Conservation (phyloP, 1,140 invertebrate species). For the Drosophila chauvacae region DNA sequence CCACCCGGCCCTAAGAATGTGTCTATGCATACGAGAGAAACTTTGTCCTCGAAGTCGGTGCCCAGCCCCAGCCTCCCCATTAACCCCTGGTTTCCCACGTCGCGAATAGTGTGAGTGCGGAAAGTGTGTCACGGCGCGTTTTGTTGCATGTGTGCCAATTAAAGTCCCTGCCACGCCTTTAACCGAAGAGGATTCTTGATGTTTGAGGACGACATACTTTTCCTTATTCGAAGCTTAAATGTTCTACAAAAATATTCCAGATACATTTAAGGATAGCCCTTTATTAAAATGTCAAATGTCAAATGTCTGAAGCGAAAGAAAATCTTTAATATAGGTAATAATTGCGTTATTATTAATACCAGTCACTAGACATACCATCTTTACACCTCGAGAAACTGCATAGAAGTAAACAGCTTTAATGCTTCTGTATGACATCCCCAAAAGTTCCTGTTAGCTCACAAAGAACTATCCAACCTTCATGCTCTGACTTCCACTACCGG, state of each 20-base stretch:
- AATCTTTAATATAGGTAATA: not conserved
- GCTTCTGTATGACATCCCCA: not conserved
- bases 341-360: not conserved
- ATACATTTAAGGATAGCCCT: not conserved
- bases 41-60: constrained; percentile 46
- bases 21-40: constrained; percentile 70
- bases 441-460: not conserved
- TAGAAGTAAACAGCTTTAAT: not conserved
- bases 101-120: constrained; percentile 32
- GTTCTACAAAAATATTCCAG: not conserved
- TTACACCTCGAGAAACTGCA: not conserved
- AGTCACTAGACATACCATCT: not conserved
- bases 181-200: not conserved
- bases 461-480: constrained; percentile 17
- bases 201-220: not conserved
- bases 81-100: constrained; percentile 2
- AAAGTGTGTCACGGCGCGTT: constrained; percentile 69
- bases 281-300: no score
- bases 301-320: not conserved
- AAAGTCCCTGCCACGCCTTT: constrained; percentile 61
- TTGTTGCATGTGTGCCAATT: constrained; percentile 76
- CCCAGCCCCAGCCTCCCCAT: not conserved
- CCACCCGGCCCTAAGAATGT: constrained; percentile 48
- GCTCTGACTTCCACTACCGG: constrained; percentile 15
- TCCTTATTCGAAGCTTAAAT: not conserved